A percentile compares a stretch with the other conserved stretches of the same genome.
These are phyloP conservation scores for Limanda limanda DNA, from an alignment of 2,113 vertebrate genomes.

Conservation along the genomic window DNA sequence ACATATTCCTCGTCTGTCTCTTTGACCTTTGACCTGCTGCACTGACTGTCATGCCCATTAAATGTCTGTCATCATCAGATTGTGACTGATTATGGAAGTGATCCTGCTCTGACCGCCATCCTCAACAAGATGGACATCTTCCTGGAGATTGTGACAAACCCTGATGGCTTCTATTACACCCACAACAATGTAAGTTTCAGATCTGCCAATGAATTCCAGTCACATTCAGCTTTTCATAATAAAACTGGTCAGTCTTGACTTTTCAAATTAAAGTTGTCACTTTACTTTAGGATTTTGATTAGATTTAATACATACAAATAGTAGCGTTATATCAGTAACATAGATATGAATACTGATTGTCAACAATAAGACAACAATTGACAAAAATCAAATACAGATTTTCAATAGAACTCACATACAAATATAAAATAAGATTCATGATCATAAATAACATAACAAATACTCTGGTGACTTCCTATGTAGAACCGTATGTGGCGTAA, in stretches of 20 bases:
- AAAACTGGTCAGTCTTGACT: too few species aligned
- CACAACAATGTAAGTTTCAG: slow-evolving; percentile 83
- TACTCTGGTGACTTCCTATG: neutral
- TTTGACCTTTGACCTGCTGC: neutral
- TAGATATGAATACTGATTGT: too few species aligned
- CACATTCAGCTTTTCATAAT: too few species aligned
- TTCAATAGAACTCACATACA: neutral
- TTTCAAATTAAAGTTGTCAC: too few species aligned
- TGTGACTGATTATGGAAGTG: slow-evolving; percentile 78
- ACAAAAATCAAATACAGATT: neutral
- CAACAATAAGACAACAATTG: too few species aligned
- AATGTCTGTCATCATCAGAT: slow-evolving; percentile 77
- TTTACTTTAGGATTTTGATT: too few species aligned
- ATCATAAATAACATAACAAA: neutral
- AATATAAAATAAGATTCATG: neutral
- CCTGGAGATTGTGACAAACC: slow-evolving; percentile 90
- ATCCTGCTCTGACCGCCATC: slow-evolving; percentile 80
- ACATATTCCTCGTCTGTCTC: neutral
- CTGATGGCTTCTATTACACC: slow-evolving; percentile 88
- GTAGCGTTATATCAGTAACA: too few species aligned
- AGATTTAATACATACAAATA: too few species aligned
- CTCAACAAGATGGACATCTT: slow-evolving; percentile 90
- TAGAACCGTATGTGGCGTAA: slow-evolving; percentile 96
- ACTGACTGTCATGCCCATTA: neutral
- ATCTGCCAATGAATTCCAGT: too few species aligned